Conservation (phyloP, 2,888 invertebrate genomes). For the Sarcophaga caerulescens region DNA sequence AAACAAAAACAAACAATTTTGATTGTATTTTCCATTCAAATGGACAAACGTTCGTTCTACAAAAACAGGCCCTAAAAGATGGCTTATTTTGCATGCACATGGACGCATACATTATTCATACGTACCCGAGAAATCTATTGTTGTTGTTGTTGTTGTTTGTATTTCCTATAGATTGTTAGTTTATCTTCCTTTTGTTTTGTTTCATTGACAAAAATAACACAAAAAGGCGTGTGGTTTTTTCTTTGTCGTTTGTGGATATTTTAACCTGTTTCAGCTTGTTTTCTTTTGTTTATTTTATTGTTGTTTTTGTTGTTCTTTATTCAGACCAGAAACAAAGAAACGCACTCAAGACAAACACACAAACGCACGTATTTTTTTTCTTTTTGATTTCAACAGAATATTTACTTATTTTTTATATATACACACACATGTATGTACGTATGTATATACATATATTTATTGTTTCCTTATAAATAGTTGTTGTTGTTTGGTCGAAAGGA, state of each 20-base stretch:
- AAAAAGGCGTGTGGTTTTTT: slow-evolving; percentile 3
- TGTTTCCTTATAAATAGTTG: no score
- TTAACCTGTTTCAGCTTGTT: slow-evolving; percentile 5
- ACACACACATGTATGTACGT: no score
- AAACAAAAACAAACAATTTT: no score
- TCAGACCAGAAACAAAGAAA: slow-evolving; percentile 50
- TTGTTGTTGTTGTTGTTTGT: background rate
- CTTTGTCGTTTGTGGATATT: slow-evolving; percentile 19
- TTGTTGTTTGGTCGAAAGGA: slow-evolving; percentile 8
- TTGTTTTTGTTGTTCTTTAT: background rate
- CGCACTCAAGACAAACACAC: slow-evolving; percentile 11
- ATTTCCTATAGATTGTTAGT: background rate
- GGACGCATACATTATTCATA: background rate
- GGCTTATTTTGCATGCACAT: background rate
- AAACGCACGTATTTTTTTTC: background rate
- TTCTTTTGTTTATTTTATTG: background rate
- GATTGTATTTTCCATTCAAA: no score
- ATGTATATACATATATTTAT: no score
- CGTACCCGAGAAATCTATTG: background rate
- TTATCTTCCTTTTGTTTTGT: slow-evolving; percentile 32
- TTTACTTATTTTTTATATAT: slow-evolving; percentile 33
- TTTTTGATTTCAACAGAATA: slow-evolving; percentile 43
- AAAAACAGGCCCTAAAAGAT: no score
- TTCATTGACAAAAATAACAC: slow-evolving; percentile 43
- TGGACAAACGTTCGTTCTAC: no score